phyloP scores from a whole-genome alignment of 2,797 vertebrate species.

The Falco naumanni region DNA sequence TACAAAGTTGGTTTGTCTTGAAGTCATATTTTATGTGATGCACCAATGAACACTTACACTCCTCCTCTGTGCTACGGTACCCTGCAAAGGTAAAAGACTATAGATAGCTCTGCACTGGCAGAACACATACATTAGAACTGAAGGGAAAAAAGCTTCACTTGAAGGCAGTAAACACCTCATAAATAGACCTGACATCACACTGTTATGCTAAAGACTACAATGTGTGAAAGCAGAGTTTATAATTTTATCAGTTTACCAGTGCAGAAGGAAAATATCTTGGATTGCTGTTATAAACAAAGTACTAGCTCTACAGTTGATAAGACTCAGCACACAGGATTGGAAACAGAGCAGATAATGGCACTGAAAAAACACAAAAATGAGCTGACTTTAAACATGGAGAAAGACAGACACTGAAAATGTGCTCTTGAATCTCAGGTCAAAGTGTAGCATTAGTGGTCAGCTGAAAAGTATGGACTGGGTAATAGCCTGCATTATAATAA shows the following conservation, averaged over 20 bases:
- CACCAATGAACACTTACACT: background rate
- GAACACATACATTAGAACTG: background rate
- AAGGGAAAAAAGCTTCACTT: background rate
- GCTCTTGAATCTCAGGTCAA: background rate
- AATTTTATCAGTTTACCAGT: background rate
- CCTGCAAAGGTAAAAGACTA: background rate
- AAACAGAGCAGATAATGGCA: background rate
- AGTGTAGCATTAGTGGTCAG: background rate
- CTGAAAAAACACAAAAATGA: background rate
- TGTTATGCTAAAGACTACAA: background rate
- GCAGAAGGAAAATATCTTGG: background rate
- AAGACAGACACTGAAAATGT: background rate
- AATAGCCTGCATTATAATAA: background rate
- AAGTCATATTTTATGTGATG: background rate
- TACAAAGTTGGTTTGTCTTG: background rate
- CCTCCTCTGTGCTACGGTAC: background rate
- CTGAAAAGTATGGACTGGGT: background rate
- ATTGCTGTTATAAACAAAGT: background rate
- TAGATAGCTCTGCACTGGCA: background rate
- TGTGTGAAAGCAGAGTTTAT: background rate
- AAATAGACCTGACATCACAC: background rate
- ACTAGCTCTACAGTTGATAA: background rate
- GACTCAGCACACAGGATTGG: background rate
- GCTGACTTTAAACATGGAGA: background rate
- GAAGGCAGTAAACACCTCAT: background rate